Percentiles rank a stretch among this genome's conserved stretches.
These are phyloP conservation scores for Manduca sexta DNA, from an alignment of 1,140 invertebrate species.

Conservation along the genomic window DNA sequence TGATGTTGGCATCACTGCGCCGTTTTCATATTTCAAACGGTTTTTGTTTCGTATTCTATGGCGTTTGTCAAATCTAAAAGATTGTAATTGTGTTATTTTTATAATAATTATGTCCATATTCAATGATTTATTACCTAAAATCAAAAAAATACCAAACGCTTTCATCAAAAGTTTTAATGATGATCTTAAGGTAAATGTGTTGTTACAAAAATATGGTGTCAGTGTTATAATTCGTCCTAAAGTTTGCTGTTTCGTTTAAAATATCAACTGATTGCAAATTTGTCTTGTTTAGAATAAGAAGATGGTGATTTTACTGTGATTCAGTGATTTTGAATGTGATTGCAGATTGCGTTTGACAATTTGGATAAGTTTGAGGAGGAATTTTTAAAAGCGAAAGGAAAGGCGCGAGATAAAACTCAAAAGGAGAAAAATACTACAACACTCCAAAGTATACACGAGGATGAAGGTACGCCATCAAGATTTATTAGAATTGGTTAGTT, in stretches of 20 bases:
- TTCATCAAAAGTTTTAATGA: slow-evolving; percentile 44
- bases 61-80: slow-evolving; percentile 49
- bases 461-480: slow-evolving; percentile 37
- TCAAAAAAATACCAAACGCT: slow-evolving; percentile 44
- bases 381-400: slow-evolving; percentile 33
- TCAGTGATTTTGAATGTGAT: slow-evolving; percentile 15
- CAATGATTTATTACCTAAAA: slow-evolving; percentile 53
- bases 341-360: slow-evolving; percentile 40
- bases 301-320: slow-evolving; percentile 12
- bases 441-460: slow-evolving; percentile 54
- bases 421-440: slow-evolving; percentile 44
- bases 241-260: too few species aligned
- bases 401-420: slow-evolving; percentile 32
- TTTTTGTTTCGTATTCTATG: slow-evolving; percentile 56
- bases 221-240: not conserved
- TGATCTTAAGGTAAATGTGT: slow-evolving; percentile 47
- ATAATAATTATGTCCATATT: slow-evolving; percentile 58
- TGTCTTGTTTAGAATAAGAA: not conserved
- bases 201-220: slow-evolving; percentile 5
- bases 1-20: slow-evolving; percentile 36
- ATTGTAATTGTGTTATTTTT: slow-evolving; percentile 42
- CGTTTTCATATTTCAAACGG: slow-evolving; percentile 65
- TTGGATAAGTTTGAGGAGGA: slow-evolving; percentile 57
- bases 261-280: not conserved
- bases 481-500: too few species aligned